Evolutionary conservation across 2,888 invertebrate genomes (phyloP).

Genomic region (Pachycephus smyrnensis): DNA sequence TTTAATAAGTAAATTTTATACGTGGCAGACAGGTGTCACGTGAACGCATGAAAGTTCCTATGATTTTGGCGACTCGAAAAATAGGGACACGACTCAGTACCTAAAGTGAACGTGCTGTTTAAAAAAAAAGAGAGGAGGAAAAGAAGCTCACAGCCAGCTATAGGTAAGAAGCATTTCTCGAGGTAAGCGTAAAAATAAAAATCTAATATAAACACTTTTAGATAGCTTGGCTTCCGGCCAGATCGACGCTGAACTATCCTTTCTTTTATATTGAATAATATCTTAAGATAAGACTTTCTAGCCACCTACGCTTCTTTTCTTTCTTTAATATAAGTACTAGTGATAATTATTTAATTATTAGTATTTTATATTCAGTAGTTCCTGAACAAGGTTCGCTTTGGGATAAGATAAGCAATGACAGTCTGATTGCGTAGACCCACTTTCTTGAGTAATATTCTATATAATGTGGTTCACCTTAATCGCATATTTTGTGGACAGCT

Average conservation of each 20-base stretch:
- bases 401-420: not conserved
- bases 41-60: not conserved
- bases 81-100: not conserved
- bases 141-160: not conserved
- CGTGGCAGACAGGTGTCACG: too few relatives aligned
- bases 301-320: not conserved
- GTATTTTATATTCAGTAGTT: not conserved
- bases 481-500: not conserved
- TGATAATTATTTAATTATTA: not conserved
- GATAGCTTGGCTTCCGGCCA: not conserved
- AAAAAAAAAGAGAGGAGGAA: not conserved
- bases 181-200: constrained; percentile 7
- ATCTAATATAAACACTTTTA: constrained; percentile 7
- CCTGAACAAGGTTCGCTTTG: not conserved
- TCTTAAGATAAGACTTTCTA: not conserved
- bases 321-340: not conserved
- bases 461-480: not conserved
- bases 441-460: not conserved
- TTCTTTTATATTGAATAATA: not conserved
- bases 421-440: not conserved
- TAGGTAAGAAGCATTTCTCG: not conserved
- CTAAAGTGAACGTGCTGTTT: not conserved
- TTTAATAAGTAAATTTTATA: too few relatives aligned
- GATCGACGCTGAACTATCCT: not conserved
- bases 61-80: not conserved